A percentile compares a stretch with the other conserved stretches of the same genome.
These are phyloP conservation scores for Pangasius mekongensis DNA, from an alignment of 2,797 vertebrate genomes.

Conservation along the genomic window DNA sequence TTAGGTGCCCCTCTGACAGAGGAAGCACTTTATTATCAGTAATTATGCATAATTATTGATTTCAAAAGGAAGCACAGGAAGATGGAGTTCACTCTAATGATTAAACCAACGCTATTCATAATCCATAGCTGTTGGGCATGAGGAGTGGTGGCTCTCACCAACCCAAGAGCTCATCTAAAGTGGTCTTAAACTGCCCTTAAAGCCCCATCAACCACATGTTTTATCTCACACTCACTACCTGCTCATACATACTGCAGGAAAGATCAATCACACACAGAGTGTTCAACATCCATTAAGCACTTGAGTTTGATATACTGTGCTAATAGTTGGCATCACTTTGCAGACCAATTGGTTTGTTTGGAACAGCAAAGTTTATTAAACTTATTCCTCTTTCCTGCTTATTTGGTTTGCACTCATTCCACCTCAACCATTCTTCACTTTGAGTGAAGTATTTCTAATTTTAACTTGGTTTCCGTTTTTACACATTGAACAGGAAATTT, in stretches of 20 bases:
- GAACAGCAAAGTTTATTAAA: slow-evolving; percentile 17
- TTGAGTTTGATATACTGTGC: not conserved
- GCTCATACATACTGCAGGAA: slow-evolving; percentile 15
- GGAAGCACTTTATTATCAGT: slow-evolving; percentile 37
- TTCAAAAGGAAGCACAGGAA: slow-evolving; percentile 36
- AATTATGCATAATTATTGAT: slow-evolving; percentile 51
- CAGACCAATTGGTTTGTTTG: not conserved
- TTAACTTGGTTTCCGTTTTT: not conserved
- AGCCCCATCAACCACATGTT: slow-evolving; percentile 17
- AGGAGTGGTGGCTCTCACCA: slow-evolving; percentile 36
- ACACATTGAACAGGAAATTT: not conserved
- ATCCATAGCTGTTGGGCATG: slow-evolving; percentile 41
- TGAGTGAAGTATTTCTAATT: not conserved
- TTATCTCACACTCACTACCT: slow-evolving; percentile 33
- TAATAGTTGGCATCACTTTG: slow-evolving; percentile 1
- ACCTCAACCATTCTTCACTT: not conserved
- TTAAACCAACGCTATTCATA: slow-evolving; percentile 46
- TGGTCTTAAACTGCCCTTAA: slow-evolving; percentile 31
- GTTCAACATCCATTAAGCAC: slow-evolving; percentile 20
- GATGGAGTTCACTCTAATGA: slow-evolving; percentile 47
- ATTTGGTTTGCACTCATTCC: not conserved
- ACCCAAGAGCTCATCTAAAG: slow-evolving; percentile 32
- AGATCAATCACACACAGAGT: slow-evolving; percentile 11
- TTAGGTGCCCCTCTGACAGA: slow-evolving; percentile 12
- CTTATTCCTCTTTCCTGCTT: not conserved